Percentiles rank a stretch among this genome's conserved stretches.
These are phyloP conservation scores for Sphenopsis melanotis DNA, from an alignment of 2,797 vertebrate genomes.

Conservation along the genomic window DNA sequence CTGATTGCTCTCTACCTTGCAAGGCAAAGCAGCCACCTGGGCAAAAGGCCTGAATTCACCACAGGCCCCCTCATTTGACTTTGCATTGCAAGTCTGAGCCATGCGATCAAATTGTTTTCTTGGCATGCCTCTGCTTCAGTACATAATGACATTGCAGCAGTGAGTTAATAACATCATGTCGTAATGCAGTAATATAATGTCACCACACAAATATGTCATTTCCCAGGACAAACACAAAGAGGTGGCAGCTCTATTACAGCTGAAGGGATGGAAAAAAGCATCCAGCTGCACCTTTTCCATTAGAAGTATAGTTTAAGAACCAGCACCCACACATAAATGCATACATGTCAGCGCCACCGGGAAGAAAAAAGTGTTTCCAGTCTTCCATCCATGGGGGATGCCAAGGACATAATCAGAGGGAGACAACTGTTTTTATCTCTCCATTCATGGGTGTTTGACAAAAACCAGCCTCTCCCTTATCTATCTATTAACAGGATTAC, in stretches of 20 bases:
- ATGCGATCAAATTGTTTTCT: slow-evolving; percentile 35
- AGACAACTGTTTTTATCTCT: neutral
- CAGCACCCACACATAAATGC: neutral
- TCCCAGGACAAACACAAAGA: slow-evolving; percentile 31
- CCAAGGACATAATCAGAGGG: neutral
- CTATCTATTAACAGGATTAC: neutral
- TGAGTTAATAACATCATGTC: slow-evolving; percentile 31
- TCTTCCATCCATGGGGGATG: neutral
- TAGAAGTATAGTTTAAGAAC: neutral
- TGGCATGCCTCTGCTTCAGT: slow-evolving; percentile 16
- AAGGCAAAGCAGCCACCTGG: neutral
- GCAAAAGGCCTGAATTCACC: slow-evolving; percentile 13
- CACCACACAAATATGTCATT: slow-evolving; percentile 29
- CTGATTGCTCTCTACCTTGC: neutral
- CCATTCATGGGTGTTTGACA: neutral
- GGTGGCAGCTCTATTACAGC: neutral
- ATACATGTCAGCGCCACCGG: neutral
- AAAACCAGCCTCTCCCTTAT: neutral
- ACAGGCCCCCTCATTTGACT: neutral
- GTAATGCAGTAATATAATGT: slow-evolving; percentile 29
- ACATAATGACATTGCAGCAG: slow-evolving; percentile 25
- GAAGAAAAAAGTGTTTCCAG: neutral
- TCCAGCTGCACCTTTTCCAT: neutral
- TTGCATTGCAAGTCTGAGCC: neutral
- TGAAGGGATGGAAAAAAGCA: neutral